phyloP scores from a whole-genome alignment of 2,797 vertebrate species.

The Danio jaintianensis region DNA sequence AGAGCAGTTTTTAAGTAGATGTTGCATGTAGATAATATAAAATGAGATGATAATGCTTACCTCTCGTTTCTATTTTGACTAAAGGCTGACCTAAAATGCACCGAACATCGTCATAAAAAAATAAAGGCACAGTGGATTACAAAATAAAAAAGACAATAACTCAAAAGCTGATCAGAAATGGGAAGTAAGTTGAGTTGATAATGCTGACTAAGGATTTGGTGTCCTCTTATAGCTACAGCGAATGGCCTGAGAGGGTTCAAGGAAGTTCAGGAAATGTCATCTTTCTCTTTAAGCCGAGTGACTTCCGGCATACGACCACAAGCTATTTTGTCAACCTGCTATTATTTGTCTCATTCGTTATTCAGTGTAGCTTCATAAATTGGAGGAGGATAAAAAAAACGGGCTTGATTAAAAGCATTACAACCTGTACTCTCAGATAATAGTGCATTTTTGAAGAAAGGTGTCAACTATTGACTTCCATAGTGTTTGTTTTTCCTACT shows the following conservation, averaged over 20 bases:
- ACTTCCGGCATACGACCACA: conserved; percentile 67
- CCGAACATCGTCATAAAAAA: conserved; percentile 3
- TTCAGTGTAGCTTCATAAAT: conserved; percentile 22
- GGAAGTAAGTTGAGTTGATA: conserved; percentile 54
- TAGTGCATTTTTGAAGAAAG: no score
- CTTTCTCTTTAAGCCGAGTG: conserved; percentile 59
- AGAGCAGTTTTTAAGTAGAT: no score
- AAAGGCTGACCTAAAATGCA: background rate
- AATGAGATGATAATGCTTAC: no score
- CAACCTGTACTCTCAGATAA: background rate
- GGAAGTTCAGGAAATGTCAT: conserved; percentile 66
- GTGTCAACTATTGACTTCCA: no score
- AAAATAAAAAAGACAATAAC: conserved; percentile 1
- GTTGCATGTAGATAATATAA: no score
- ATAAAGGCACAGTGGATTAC: conserved; percentile 19
- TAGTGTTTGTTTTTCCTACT: no score
- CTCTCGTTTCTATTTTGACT: no score
- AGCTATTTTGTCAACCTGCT: conserved; percentile 63
- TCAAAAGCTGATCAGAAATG: conserved; percentile 36
- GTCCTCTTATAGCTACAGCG: conserved; percentile 54
- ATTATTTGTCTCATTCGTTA: conserved; percentile 38
- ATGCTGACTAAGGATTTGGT: conserved; percentile 62
- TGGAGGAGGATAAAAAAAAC: background rate
- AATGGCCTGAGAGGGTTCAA: conserved; percentile 57
- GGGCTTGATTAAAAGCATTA: background rate